Conservation (phyloP, 2,888 invertebrate genomes). For the Ephialtes manifestator region DNA sequence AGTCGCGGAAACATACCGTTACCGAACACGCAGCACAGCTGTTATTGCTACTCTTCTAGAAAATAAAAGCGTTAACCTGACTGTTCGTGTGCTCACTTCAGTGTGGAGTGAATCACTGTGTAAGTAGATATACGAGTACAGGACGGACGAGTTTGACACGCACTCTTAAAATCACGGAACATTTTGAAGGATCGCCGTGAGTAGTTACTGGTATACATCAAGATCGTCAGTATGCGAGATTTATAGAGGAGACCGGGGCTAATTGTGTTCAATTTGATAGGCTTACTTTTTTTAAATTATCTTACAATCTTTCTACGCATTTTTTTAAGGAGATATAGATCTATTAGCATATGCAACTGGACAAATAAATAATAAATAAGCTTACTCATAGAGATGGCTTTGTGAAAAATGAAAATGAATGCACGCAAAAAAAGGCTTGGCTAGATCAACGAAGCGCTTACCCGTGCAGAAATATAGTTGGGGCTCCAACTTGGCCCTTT, state of each 20-base stretch:
- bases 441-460: too few species aligned
- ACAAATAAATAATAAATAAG: too few species aligned
- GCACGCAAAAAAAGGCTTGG: too few species aligned
- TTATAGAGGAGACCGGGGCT: not conserved
- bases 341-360: too few species aligned
- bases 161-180: conserved; percentile 34
- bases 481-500: too few species aligned
- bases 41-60: conserved; percentile 14
- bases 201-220: not conserved
- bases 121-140: conserved; percentile 13
- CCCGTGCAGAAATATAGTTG: too few species aligned
- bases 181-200: not conserved
- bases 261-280: not conserved
- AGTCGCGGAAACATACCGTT: conserved; percentile 28
- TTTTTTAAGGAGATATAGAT: not conserved
- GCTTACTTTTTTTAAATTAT: not conserved
- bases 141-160: conserved; percentile 31
- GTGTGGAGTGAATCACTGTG: conserved; percentile 6
- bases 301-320: not conserved
- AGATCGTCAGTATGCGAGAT: not conserved
- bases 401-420: too few species aligned
- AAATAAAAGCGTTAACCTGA: conserved; percentile 18
- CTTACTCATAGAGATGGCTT: too few species aligned
- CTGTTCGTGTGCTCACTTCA: not conserved
- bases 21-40: conserved; percentile 28